These are phyloP conservation scores for Rhopalosiphum maidis DNA, from an alignment of 1,140 invertebrate genomes.

Conservation along the genomic window DNA sequence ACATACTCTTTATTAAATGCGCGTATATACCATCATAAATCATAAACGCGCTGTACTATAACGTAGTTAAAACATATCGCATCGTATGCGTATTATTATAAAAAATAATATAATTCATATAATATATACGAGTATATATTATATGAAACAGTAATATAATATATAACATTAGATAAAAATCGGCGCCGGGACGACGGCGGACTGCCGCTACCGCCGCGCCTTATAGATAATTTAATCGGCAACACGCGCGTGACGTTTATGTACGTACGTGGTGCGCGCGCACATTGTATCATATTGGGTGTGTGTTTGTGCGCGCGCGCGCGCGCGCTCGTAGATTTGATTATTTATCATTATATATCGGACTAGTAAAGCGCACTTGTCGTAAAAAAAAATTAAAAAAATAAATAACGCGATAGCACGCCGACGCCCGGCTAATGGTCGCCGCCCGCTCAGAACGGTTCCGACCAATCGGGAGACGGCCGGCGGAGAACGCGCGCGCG, in stretches of 20 bases:
- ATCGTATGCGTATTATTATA: not conserved
- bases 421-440: not conserved
- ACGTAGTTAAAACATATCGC: too few species aligned
- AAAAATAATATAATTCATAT: too few species aligned
- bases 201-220: too few species aligned
- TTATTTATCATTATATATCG: slow-evolving; percentile 1
- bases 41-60: not conserved
- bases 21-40: not conserved
- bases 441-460: not conserved
- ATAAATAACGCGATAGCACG: not conserved
- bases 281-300: not conserved
- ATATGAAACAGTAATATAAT: too few species aligned
- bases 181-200: not conserved
- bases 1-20: too few species aligned
- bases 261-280: not conserved
- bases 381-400: slow-evolving; percentile 18
- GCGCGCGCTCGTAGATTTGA: not conserved
- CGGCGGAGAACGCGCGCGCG: not conserved
- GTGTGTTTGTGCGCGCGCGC: too few species aligned
- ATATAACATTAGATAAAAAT: not conserved
- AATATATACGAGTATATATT: not conserved
- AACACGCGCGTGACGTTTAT: not conserved
- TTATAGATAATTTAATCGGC: slow-evolving; percentile 19
- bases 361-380: not conserved
- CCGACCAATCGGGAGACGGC: slow-evolving; percentile 24